Evolutionary conservation across 2,113 vertebrate genomes (phyloP).

Genomic region (Daubentonia madagascariensis): DNA sequence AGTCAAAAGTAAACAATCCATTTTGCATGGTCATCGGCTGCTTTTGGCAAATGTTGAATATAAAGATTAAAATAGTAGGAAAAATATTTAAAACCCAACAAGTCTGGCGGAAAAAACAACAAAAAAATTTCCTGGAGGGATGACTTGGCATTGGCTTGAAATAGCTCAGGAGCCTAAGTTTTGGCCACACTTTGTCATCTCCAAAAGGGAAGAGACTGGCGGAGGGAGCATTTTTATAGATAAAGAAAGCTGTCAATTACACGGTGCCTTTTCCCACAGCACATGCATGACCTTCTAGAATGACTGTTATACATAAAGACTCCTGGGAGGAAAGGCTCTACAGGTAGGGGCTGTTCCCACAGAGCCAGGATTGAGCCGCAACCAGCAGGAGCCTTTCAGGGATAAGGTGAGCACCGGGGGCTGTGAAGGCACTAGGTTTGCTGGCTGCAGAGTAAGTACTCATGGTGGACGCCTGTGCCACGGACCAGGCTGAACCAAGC

Average conservation of each 20-base stretch:
- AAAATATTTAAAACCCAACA: not conserved
- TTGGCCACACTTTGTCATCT: not conserved
- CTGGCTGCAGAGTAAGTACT: accelerated
- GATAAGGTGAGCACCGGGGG: accelerated
- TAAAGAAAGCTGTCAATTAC: not conserved
- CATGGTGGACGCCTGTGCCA: not conserved
- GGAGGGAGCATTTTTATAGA: accelerated
- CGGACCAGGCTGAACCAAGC: accelerated
- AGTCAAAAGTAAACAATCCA: not conserved
- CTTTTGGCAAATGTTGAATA: not conserved
- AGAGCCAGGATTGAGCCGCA: not conserved
- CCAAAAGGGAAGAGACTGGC: not conserved
- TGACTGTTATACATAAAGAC: not conserved
- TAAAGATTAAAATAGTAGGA: not conserved
- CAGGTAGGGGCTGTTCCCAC: no score
- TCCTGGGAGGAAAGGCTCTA: not conserved
- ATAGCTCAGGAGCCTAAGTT: not conserved
- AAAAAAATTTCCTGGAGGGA: not conserved
- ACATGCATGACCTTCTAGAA: not conserved
- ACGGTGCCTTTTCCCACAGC: accelerated
- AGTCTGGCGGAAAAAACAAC: not conserved
- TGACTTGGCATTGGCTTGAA: not conserved
- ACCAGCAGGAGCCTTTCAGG: not conserved
- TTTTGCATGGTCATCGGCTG: not conserved
- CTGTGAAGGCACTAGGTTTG: not conserved